Conservation (phyloP, 2,113 vertebrate species). For the Petroica traversi region DNA sequence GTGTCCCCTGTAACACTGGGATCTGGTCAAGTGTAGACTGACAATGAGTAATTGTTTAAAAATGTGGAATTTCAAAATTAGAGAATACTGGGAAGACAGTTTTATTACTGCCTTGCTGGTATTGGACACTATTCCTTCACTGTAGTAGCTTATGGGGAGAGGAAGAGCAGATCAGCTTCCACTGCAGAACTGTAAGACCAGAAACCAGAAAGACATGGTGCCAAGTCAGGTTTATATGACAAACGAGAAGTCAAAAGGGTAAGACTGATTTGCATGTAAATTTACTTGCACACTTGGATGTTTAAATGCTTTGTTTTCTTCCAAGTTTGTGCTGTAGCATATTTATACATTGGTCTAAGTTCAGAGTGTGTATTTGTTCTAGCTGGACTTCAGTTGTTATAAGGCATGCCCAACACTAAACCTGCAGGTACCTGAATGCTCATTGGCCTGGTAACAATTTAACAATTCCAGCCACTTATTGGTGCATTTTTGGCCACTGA, state of each 20-base stretch:
- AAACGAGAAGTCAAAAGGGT: neutral
- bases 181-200: neutral
- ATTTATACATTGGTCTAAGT: neutral
- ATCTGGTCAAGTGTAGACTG: neutral
- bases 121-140: neutral
- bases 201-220: neutral
- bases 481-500: neutral
- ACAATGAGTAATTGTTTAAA: neutral
- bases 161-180: neutral
- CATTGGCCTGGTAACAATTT: neutral
- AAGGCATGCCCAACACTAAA: neutral
- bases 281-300: neutral
- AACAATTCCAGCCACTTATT: neutral
- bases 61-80: neutral
- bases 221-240: neutral
- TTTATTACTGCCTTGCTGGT: neutral
- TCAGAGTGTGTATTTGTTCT: neutral
- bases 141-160: neutral
- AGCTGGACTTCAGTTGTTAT: neutral
- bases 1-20: neutral
- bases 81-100: neutral
- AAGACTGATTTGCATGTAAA: neutral
- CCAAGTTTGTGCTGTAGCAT: neutral
- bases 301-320: neutral
- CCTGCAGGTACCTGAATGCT: neutral